A percentile compares a stretch with the other conserved stretches of the same genome.
phyloP scores from a whole-genome alignment of 2,797 vertebrate genomes.

The Diplodus sargus region DNA sequence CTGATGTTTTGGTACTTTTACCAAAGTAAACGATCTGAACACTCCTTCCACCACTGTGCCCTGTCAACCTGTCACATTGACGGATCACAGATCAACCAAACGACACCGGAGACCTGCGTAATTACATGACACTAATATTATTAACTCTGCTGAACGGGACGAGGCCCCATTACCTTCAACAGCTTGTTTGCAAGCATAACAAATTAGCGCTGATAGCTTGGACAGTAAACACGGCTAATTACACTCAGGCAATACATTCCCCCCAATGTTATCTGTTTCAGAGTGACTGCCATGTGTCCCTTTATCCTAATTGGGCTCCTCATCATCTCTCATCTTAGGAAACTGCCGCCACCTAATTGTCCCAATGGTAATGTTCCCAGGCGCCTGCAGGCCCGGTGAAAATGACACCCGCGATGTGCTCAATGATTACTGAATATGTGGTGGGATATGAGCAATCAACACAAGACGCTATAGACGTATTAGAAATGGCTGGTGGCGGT shows the following conservation, averaged over 20 bases:
- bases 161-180: constrained; percentile 40
- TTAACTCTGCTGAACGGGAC: constrained; percentile 41
- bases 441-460: constrained; percentile 46
- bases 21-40: neutral
- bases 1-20: neutral
- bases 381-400: constrained; percentile 39
- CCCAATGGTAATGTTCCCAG: constrained; percentile 50
- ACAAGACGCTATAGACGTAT: constrained; percentile 16
- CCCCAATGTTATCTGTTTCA: constrained; percentile 19
- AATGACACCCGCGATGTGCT: constrained; percentile 56
- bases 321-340: constrained; percentile 54
- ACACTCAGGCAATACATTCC: constrained; percentile 42
- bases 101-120: neutral
- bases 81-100: neutral
- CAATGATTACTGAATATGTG: constrained; percentile 47
- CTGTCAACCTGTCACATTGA: neutral
- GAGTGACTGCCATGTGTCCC: constrained; percentile 36
- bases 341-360: constrained; percentile 53
- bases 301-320: constrained; percentile 57
- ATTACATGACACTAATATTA: constrained; percentile 24
- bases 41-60: neutral
- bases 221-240: constrained; percentile 63
- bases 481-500: constrained; percentile 15
- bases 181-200: constrained; percentile 56
- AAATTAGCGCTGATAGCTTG: constrained; percentile 58